Evolutionary conservation across 2,797 vertebrate genomes (phyloP).

Genomic region (Siniperca scherzeri): DNA sequence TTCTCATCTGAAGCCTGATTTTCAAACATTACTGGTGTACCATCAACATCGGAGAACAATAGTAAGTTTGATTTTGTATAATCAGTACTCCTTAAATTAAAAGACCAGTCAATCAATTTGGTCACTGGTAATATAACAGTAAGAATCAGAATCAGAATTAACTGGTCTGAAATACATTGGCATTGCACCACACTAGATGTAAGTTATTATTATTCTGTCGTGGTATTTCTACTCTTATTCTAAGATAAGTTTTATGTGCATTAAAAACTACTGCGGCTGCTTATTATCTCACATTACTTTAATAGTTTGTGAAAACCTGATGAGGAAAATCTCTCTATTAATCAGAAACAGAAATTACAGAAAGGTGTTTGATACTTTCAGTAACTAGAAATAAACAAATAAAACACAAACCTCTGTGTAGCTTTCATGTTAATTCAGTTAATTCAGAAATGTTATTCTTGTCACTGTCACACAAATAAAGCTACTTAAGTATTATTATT

Average conservation of each 20-base stretch:
- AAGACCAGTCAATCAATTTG: not conserved
- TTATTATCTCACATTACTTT: conserved; percentile 23
- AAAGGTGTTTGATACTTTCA: conserved; percentile 27
- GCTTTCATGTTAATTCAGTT: not conserved
- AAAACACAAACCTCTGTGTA: conserved; percentile 5
- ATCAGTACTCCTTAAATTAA: not conserved
- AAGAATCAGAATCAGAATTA: not conserved
- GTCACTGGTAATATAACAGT: no score
- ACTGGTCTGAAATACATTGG: not conserved
- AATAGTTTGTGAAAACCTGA: conserved; percentile 20
- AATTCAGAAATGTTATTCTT: conserved; percentile 11
- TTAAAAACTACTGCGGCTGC: conserved; percentile 1
- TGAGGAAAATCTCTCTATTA: not conserved
- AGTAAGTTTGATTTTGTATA: not conserved
- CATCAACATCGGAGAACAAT: not conserved
- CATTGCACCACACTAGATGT: not conserved
- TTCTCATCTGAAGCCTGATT: not conserved
- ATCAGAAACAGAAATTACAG: not conserved
- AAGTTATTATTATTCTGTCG: not conserved
- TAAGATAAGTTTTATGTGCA: not conserved
- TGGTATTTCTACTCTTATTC: not conserved
- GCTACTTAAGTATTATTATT: conserved; percentile 26
- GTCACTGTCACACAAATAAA: conserved; percentile 19
- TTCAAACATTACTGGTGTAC: not conserved
- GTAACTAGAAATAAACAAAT: conserved; percentile 3